Conservation (phyloP, 2,113 vertebrate genomes). For the Apus apus region DNA sequence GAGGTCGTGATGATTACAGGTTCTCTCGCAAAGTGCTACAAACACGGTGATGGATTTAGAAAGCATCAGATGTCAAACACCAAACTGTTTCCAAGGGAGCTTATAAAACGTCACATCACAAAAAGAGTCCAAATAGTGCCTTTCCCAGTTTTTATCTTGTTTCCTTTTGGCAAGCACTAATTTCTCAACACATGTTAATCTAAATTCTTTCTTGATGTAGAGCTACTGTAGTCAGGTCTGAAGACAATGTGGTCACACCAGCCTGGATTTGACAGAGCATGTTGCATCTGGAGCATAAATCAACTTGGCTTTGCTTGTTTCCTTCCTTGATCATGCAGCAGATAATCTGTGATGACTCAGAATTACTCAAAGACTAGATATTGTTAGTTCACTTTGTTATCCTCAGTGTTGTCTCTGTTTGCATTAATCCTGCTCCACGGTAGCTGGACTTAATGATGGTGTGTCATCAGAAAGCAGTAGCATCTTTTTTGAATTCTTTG, state of each 20-base stretch:
- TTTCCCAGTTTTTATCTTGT: not conserved
- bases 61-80: slow-evolving; percentile 31
- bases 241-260: not conserved
- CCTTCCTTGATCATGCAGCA: not conserved
- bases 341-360: slow-evolving; percentile 15
- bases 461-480: not conserved
- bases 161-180: not conserved
- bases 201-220: not conserved
- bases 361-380: slow-evolving; percentile 1
- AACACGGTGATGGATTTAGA: not conserved
- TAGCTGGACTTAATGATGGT: not conserved
- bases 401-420: not conserved
- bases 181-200: not conserved
- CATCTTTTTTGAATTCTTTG: not conserved
- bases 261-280: not conserved
- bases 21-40: not conserved
- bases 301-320: not conserved
- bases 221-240: not conserved
- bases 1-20: slow-evolving; percentile 12
- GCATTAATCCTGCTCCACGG: not conserved
- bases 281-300: not conserved
- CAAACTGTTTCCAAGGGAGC: slow-evolving; percentile 10
- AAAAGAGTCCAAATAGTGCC: not conserved
- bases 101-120: not conserved
- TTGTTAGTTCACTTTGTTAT: slow-evolving; percentile 6